A percentile compares a stretch with the other conserved stretches of the same genome.
Evolutionary conservation across 2,113 vertebrate genomes (phyloP).

Genomic region (Emberiza fucata): DNA sequence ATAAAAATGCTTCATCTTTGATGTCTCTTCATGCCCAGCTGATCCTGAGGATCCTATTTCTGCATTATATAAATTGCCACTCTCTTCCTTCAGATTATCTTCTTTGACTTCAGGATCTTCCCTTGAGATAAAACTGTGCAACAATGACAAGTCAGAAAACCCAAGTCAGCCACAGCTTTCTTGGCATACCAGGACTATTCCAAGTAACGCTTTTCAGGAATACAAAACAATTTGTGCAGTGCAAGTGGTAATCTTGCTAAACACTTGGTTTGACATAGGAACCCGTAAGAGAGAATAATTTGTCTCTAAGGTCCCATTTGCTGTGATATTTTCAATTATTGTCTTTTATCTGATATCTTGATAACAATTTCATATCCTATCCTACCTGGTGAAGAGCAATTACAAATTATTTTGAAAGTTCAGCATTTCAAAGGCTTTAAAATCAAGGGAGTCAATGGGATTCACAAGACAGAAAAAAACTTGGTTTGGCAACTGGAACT

Average conservation of each 20-base stretch:
- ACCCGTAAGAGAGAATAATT: not conserved
- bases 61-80: not conserved
- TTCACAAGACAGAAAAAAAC: not conserved
- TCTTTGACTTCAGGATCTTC: not conserved
- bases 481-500: not conserved
- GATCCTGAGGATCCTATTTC: not conserved
- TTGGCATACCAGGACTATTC: not conserved
- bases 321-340: slow-evolving; percentile 4
- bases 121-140: not conserved
- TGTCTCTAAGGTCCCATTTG: not conserved
- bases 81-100: not conserved
- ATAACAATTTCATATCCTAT: not conserved
- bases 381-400: not conserved
- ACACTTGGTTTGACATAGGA: not conserved
- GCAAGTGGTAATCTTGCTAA: not conserved
- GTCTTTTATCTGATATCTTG: not conserved
- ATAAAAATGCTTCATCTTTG: not conserved
- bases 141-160: not conserved
- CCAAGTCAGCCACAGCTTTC: not conserved
- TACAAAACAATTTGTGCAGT: not conserved
- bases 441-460: not conserved
- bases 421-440: not conserved
- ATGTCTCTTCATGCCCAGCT: not conserved
- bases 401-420: not conserved
- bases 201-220: not conserved